These are phyloP conservation scores for Canis aureus DNA, from an alignment of 2,113 vertebrate genomes.

Conservation along the genomic window DNA sequence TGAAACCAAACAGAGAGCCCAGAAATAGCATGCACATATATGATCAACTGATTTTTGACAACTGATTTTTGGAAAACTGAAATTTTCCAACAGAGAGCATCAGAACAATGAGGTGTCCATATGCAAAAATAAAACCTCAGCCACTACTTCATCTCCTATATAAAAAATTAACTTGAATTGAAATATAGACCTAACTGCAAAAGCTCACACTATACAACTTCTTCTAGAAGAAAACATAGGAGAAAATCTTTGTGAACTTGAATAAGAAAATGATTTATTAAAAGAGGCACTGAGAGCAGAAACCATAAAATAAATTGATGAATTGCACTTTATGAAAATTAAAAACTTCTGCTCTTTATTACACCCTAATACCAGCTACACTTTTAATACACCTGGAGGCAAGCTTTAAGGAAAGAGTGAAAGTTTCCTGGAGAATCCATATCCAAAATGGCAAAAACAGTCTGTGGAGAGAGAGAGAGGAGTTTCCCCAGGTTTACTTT, in stretches of 20 bases:
- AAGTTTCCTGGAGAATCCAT: background rate
- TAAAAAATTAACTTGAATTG: conserved; percentile 45
- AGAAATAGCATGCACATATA: background rate
- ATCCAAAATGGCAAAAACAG: background rate
- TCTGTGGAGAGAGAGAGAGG: background rate
- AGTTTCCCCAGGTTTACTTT: background rate
- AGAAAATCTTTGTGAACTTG: background rate
- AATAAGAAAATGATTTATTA: conserved; percentile 12
- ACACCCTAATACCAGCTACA: background rate
- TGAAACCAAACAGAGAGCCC: background rate
- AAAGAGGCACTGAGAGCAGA: background rate
- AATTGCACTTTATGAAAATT: background rate
- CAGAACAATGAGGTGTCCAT: background rate
- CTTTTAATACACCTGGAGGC: background rate
- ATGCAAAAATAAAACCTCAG: background rate
- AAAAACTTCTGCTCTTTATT: background rate
- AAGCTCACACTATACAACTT: background rate
- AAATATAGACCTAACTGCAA: background rate
- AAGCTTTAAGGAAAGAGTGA: background rate
- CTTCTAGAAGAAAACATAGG: background rate
- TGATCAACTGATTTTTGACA: background rate
- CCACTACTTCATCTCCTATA: background rate
- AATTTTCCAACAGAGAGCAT: background rate
- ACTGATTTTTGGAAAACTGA: too few species aligned
- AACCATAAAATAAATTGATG: background rate